A percentile compares a stretch with the other conserved stretches of the same genome.
These are phyloP conservation scores for Haemorhous mexicanus DNA, from an alignment of 2,113 vertebrate species.

Conservation along the genomic window DNA sequence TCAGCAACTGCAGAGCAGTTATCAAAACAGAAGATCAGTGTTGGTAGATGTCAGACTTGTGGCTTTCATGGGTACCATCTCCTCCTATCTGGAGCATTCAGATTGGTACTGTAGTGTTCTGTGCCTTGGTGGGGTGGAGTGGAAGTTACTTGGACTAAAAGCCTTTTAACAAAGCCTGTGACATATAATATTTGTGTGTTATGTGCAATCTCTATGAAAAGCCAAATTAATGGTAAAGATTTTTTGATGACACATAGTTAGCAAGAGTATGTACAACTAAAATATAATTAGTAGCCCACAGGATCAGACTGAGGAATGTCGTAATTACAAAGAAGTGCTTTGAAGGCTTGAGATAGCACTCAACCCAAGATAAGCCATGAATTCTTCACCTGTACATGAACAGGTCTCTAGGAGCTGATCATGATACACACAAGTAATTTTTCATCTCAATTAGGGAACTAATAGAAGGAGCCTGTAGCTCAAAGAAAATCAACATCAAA, in stretches of 20 bases:
- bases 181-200: not conserved
- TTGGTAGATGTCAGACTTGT: not conserved
- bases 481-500: not conserved
- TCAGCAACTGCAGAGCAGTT: not conserved
- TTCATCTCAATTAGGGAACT: not conserved
- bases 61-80: not conserved
- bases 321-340: not conserved
- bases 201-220: not conserved
- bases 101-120: rapidly evolving
- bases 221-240: not conserved
- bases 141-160: not conserved
- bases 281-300: not conserved
- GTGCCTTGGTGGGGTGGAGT: not conserved
- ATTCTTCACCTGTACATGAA: not conserved
- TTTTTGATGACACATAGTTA: not conserved
- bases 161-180: not conserved
- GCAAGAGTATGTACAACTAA: not conserved
- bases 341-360: not conserved
- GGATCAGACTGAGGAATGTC: not conserved
- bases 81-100: not conserved
- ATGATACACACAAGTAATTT: not conserved
- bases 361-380: not conserved
- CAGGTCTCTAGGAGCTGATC: not conserved
- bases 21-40: not conserved
- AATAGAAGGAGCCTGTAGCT: not conserved